Conservation (phyloP, 2,797 vertebrate species). For the Pygocentrus nattereri region DNA sequence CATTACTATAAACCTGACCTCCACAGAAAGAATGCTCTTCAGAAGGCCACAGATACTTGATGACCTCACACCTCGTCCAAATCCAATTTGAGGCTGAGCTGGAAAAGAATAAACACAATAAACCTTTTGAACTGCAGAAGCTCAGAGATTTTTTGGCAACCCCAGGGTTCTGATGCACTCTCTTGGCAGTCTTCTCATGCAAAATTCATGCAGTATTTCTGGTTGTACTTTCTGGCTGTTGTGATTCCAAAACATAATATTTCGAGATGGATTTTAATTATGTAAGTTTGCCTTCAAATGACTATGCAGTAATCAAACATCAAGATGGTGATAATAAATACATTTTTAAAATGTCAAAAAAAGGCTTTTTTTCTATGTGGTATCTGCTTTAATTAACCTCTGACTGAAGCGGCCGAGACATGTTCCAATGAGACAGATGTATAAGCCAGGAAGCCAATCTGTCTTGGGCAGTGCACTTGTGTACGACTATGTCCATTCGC, state of each 20-base stretch:
- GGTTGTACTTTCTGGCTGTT: not conserved
- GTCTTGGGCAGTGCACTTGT: not conserved
- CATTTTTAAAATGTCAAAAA: not conserved
- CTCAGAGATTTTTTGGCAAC: not conserved
- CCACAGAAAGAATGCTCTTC: constrained; percentile 10
- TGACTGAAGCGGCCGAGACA: not conserved
- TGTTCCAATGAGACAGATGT: not conserved
- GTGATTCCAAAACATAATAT: not conserved
- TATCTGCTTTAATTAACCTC: constrained; percentile 13
- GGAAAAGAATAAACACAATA: constrained; percentile 18
- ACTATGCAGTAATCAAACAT: not conserved
- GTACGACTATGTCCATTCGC: constrained; percentile 1
- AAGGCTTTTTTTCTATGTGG: not conserved
- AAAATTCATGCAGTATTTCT: not conserved
- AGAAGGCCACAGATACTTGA: constrained; percentile 17
- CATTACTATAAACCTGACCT: constrained; percentile 39
- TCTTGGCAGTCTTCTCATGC: not conserved
- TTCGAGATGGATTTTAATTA: not conserved
- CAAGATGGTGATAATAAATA: not conserved
- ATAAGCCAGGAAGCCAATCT: not conserved
- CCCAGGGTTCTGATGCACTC: not conserved
- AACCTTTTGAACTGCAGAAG: constrained; percentile 10
- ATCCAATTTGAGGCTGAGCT: constrained; percentile 31
- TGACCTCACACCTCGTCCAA: constrained; percentile 23
- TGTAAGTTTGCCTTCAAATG: too few species aligned